Base-by-base conservation (phyloP, 2,797 vertebrate genomes). In the Argentina silus region DNA sequence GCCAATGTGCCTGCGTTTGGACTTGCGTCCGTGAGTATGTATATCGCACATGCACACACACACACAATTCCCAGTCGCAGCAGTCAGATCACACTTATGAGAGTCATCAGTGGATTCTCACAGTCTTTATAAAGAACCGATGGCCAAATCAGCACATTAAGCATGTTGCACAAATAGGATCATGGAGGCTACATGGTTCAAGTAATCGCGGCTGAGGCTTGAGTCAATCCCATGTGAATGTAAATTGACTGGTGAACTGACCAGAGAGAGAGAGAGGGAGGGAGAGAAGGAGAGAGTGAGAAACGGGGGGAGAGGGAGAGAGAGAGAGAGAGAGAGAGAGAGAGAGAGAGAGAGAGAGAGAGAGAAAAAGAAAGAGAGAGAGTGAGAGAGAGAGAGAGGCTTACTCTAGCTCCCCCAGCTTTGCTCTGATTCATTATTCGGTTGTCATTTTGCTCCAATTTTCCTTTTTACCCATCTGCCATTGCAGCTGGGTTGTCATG, bases 401-500 rank as follows among this genome's bases (percentile, higher is more conserved):
- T 80, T 59, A 27, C 59, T 62, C 6, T 57, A 47, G 55, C 73
- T 60, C 48, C 67, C 48, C 48, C 43, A 55, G 56, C 70, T 77
- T 78, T 71, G 11, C 50, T 6, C 6, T 66, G 23, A 45, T 72
- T 85, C 74, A 80, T 87, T 85, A 83, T 87, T 87, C 64, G 70
- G 11, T 80, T 78, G 78, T 84, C 74, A 82, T 88, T 91, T 87
- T 85, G 85, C 83, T 91, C 86, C 76, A 83, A 69, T 90, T 89
- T 78, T 84, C 70, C 50, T 72, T 87, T 86, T 85, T 69, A 82
- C 90, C 89, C 91, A 91, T 93, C 90, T 93, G 88, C 85, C 86
- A 78, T 81, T 89, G 82, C 88, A 91, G 89, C 87, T 90, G 86
- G 76, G 86, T 90, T 90, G 86, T 92, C 89, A 87, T 82, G 81